Percentiles rank a stretch among this genome's conserved stretches.
These are phyloP conservation scores for Scarus forsteni DNA, from an alignment of 2,797 vertebrate genomes.

Conservation along the genomic window DNA sequence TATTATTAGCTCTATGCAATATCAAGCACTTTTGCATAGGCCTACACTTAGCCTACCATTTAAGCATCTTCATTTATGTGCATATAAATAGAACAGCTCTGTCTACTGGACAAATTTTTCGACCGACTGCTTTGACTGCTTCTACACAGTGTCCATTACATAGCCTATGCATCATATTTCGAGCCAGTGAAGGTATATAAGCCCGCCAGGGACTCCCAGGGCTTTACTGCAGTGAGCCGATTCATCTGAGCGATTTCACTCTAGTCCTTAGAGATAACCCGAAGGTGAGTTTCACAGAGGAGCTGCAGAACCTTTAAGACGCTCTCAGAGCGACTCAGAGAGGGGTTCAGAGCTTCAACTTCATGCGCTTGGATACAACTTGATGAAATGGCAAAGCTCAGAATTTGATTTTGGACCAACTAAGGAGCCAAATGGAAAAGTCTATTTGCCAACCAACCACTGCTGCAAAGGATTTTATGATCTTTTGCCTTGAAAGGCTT, in stretches of 20 bases:
- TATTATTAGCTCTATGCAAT: slow-evolving; percentile 86
- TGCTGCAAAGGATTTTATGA: slow-evolving; percentile 68
- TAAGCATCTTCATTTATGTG: slow-evolving; percentile 89
- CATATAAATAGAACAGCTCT: slow-evolving; percentile 88
- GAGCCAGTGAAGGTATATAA: slow-evolving; percentile 82
- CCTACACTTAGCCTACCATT: slow-evolving; percentile 83
- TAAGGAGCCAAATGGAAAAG: slow-evolving; percentile 60
- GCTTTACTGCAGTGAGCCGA: slow-evolving; percentile 83
- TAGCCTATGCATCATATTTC: slow-evolving; percentile 86
- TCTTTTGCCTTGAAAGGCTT: slow-evolving; percentile 62
- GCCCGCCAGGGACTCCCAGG: slow-evolving; percentile 36
- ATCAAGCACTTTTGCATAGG: slow-evolving; percentile 86
- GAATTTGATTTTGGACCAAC: slow-evolving; percentile 70
- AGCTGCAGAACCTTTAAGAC: slow-evolving; percentile 58
- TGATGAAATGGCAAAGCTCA: slow-evolving; percentile 49
- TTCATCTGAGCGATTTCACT: slow-evolving; percentile 80
- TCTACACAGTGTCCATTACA: slow-evolving; percentile 86
- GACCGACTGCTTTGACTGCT: slow-evolving; percentile 79
- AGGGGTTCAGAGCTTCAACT: slow-evolving; percentile 40
- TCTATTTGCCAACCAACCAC: slow-evolving; percentile 39
- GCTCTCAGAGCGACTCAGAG: slow-evolving; percentile 29
- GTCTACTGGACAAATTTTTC: slow-evolving; percentile 88
- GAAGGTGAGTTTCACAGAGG: slow-evolving; percentile 84
- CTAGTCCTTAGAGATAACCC: slow-evolving; percentile 73
- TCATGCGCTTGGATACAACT: slow-evolving; percentile 57